Evolutionary conservation across 2,888 invertebrate genomes (phyloP).

Genomic region (Lottia scabra): DNA sequence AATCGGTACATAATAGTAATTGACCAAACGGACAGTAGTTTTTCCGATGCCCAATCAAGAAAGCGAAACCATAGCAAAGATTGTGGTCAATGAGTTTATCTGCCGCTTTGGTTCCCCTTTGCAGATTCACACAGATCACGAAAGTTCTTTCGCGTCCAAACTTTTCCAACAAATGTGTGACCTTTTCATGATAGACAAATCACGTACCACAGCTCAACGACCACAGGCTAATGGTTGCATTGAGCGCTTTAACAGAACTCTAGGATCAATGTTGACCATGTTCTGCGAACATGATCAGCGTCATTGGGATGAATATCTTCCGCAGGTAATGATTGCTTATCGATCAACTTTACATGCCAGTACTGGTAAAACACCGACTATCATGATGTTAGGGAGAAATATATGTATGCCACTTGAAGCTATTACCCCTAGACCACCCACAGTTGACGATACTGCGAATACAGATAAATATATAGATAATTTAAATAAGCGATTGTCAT

Average conservation of each 20-base stretch:
- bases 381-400: too few relatives aligned
- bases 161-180: slow-evolving; percentile 11
- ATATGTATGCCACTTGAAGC: neutral
- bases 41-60: slow-evolving; percentile 9
- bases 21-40: slow-evolving; percentile 13
- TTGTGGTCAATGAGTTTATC: neutral
- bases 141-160: slow-evolving; percentile 10
- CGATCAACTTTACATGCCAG: slow-evolving; percentile 9
- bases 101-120: slow-evolving; percentile 12
- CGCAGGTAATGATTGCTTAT: slow-evolving; percentile 14
- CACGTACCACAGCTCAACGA: slow-evolving; percentile 15
- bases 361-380: slow-evolving; percentile 12
- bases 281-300: slow-evolving; percentile 11
- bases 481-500: neutral
- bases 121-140: slow-evolving; percentile 5
- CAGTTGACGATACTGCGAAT: neutral
- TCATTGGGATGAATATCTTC: neutral
- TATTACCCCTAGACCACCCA: neutral
- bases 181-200: slow-evolving; percentile 10
- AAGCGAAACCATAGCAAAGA: neutral
- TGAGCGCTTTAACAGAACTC: slow-evolving; percentile 20
- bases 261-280: slow-evolving; percentile 16
- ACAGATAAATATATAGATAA: neutral
- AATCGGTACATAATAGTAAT: slow-evolving; percentile 13
- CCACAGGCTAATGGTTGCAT: slow-evolving; percentile 24